Evolutionary conservation across 2,113 vertebrate genomes (phyloP), one percentile per base, ranked within the genome.

Genomic region (Coregonus clupeaformis): DNA sequence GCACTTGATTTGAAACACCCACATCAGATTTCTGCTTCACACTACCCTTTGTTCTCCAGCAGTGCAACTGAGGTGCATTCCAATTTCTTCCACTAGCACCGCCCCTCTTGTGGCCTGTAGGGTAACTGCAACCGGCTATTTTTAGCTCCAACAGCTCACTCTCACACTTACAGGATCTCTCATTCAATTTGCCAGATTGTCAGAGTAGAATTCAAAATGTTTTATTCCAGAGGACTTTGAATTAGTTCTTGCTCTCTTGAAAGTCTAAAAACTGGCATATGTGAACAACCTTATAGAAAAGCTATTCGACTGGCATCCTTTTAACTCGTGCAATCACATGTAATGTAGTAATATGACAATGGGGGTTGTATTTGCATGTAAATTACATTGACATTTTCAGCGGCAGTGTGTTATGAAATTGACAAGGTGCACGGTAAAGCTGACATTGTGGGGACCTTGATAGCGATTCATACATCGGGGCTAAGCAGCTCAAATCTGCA

Each of bases 81-180:
- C 22, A 66, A 24, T 9, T 6, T 25, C 13, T 25, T 29, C 9
- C 49, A n/a, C 47, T 47, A 36, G 5, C 55, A 24, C 14, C 57
- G 29, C 64, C 63, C 63, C 47, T 7, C 72, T 74, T 1, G 29
- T 72, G 76, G 76, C 24, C 76, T 30, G n/a, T 60, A 24, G 5
- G n/a, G n/a, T 29, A n/a, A 71, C 49, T 67, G 27, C 75, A 72
- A n/a, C 1, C 1, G 64, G 27, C 60, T 67, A 77, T 59, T 72
- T 67, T 66, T 66, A 77, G 62, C 49, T 16, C 4, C 71, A 32
- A 12, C 25, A 52, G 49, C 49, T 52, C 16, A 42, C 16, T 52
- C 49, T 16, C 12, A 52, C 49, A 52, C 14, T 16, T 3, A 52
- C 49, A 52, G 49, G 49, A 14, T 18, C 3, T 18, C 14, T 52